A percentile compares a stretch with the other conserved stretches of the same genome.
These are phyloP conservation scores for Porphyrio hochstetteri DNA, from an alignment of 2,113 vertebrate species.

Conservation along the genomic window DNA sequence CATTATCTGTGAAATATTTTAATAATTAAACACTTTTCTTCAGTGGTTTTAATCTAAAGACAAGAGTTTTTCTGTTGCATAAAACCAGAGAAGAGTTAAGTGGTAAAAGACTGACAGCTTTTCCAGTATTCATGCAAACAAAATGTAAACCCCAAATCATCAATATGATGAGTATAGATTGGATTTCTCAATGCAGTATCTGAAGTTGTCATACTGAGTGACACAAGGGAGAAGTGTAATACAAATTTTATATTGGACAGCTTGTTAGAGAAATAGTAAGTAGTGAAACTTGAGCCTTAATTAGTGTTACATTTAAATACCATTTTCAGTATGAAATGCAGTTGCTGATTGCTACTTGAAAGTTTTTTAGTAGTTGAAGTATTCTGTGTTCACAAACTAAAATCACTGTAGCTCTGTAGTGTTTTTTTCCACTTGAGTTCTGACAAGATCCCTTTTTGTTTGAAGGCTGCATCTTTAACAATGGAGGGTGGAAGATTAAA, in stretches of 20 bases:
- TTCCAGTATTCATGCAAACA: background rate
- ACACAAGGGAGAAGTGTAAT: background rate
- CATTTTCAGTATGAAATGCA: background rate
- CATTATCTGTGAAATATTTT: background rate
- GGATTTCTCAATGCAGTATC: background rate
- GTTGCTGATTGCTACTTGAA: background rate
- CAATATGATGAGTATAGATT: background rate
- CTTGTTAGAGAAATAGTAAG: background rate
- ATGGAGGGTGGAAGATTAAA: constrained; percentile 94
- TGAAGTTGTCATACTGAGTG: background rate
- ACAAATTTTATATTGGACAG: background rate
- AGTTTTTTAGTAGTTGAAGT: background rate
- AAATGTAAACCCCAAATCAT: background rate
- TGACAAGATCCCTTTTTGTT: background rate
- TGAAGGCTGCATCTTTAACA: constrained; percentile 91
- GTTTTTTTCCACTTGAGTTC: background rate
- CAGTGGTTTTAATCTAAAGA: background rate
- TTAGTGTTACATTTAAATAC: background rate
- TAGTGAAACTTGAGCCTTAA: background rate
- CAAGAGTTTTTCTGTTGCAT: background rate
- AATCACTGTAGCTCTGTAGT: background rate
- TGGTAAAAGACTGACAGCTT: background rate
- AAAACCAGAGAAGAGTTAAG: background rate
- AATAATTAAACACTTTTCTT: background rate
- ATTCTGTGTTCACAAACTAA: background rate